Evolutionary conservation across 2,113 vertebrate genomes (phyloP), one percentile per base, ranked within the genome.

Genomic region (Tor tambroides): DNA sequence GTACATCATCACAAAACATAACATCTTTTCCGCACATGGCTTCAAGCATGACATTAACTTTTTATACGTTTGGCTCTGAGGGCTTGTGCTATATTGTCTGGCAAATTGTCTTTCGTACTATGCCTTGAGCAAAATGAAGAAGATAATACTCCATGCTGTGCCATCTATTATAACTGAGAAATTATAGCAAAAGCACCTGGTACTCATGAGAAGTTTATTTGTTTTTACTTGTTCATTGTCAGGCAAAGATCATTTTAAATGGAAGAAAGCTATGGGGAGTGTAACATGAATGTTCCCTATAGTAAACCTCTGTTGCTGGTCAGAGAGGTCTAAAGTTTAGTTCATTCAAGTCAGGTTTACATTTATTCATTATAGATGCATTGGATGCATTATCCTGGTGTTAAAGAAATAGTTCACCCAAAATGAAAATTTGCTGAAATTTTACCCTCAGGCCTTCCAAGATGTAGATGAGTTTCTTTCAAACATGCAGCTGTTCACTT

Each of bases 41-140:
- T 41, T 74, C 43, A 59, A 41, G 83, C 86, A 72, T 87, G 65
- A 72, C 79, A 89, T 89, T 87, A 87, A 83, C 32, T 79, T 87
- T 89, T 89, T 19, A 89, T 85, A 49, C 32, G 54, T 87, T 87
- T 71, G 14, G 76, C 82, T 87, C 43, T 43, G 15, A 83, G 83
- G 83, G 38, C 65, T 32, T 87, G 86, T 83, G 83, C 75, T 56
- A 72, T 77, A 84, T 75, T 83, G 72, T 87, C 63, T 87, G 79
- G 38, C 38, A 82, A 87, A 89, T 65, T 41, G 80, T 80, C 78
- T 84, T 77, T 87, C 17, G 51, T 77, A 49, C n/a, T 30, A 38
- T n/a, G 86, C 86, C 83, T 30, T 12, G 28, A 83, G 88, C 61
- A 35, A 89, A 54, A 71, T 35, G 3, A 41, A 71, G 6, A 54